phyloP scores from a whole-genome alignment of 2,888 invertebrate species.

The Thymelicus sylvestris region DNA sequence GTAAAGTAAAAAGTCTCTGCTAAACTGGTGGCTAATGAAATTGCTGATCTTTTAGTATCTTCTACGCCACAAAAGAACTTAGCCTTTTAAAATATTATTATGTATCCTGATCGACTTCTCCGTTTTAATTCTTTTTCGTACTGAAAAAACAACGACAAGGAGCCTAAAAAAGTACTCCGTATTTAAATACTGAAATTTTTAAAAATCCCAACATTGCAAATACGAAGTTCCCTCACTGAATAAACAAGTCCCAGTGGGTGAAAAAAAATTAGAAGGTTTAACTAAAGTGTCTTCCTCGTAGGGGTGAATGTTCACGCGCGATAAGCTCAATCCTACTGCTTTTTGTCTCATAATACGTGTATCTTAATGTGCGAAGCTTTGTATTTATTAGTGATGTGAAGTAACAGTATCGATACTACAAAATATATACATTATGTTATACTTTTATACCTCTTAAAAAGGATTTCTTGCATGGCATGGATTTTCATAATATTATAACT shows the following conservation, averaged over 20 bases:
- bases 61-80: no score
- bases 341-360: slow-evolving; percentile 61
- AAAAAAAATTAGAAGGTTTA: slow-evolving; percentile 34
- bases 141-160: neutral
- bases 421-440: no score
- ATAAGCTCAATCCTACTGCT: slow-evolving; percentile 70
- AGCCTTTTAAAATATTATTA: neutral
- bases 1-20: no score
- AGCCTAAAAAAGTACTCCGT: neutral
- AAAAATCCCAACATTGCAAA: slow-evolving; percentile 19
- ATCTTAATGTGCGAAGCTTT: slow-evolving; percentile 38
- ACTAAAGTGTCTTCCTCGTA: slow-evolving; percentile 37
- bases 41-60: no score
- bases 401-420: neutral
- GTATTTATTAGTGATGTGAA: slow-evolving; percentile 27
- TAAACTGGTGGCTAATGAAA: no score
- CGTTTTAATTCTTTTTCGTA: neutral
- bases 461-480: no score
- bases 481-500: no score
- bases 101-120: neutral
- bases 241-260: slow-evolving; percentile 35
- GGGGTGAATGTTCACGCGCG: slow-evolving; percentile 68
- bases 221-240: slow-evolving; percentile 23
- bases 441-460: no score
- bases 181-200: neutral